These are phyloP conservation scores for Parotocinclus haroldoi DNA, from an alignment of 2,797 vertebrate species.

Conservation along the genomic window DNA sequence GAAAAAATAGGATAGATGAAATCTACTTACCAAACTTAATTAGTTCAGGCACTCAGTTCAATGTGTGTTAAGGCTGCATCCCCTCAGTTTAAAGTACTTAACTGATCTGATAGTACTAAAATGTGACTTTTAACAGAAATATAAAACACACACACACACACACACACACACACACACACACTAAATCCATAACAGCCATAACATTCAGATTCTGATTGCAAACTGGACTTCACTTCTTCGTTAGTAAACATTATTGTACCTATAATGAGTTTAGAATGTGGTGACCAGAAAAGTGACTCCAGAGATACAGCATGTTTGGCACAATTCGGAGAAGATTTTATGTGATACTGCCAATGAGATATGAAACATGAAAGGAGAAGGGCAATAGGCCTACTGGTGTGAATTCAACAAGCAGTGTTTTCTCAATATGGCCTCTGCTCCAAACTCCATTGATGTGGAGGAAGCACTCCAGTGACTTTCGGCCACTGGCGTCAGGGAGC, in stretches of 20 bases:
- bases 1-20: constrained; percentile 71
- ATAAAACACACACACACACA: too few relatives aligned
- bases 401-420: constrained; percentile 48
- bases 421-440: constrained; percentile 44
- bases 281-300: constrained; percentile 18
- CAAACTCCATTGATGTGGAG: constrained; percentile 43
- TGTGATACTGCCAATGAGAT: constrained; percentile 38
- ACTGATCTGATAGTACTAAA: not conserved
- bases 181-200: not conserved
- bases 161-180: too few relatives aligned
- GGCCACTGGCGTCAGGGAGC: constrained; percentile 47
- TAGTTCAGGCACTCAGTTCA: constrained; percentile 63
- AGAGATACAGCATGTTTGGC: constrained; percentile 40
- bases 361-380: constrained; percentile 41
- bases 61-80: constrained; percentile 34
- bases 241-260: constrained; percentile 29
- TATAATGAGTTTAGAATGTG: constrained; percentile 20
- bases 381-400: constrained; percentile 44
- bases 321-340: constrained; percentile 29
- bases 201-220: too few relatives aligned
- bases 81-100: constrained; percentile 14
- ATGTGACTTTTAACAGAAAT: too few relatives aligned
- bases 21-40: constrained; percentile 67
- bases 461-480: constrained; percentile 48
- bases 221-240: not conserved